Conservation (phyloP, 2,888 invertebrate genomes). For the Acanthopleura granulata region DNA sequence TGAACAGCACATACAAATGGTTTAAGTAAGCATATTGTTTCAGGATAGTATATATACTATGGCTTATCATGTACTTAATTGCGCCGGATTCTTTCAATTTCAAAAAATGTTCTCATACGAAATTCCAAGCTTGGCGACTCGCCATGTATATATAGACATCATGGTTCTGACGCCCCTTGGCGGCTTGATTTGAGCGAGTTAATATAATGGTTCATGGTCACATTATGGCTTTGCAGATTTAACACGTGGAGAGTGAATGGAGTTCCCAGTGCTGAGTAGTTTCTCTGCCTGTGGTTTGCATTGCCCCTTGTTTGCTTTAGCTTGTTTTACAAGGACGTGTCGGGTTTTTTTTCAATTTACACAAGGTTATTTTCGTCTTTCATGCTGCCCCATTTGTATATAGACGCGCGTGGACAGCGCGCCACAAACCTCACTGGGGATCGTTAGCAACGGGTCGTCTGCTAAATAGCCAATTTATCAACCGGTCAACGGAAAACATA, state of each 20-base stretch:
- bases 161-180: too few relatives aligned
- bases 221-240: too few relatives aligned
- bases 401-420: not conserved
- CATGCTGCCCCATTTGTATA: not conserved
- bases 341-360: not conserved
- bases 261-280: not conserved
- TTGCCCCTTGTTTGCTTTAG: not conserved
- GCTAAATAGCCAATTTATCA: conserved; percentile 1
- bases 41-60: too few relatives aligned
- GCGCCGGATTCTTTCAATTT: too few relatives aligned
- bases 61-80: too few relatives aligned
- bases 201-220: too few relatives aligned
- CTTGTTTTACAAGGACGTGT: not conserved
- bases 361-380: not conserved
- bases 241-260: not conserved
- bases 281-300: not conserved
- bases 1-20: too few relatives aligned
- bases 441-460: not conserved
- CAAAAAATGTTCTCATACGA: too few relatives aligned
- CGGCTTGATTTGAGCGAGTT: too few relatives aligned
- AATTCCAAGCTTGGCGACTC: too few relatives aligned
- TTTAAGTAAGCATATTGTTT: too few relatives aligned
- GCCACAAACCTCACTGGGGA: not conserved
- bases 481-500: not conserved
- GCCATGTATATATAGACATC: too few relatives aligned